phyloP scores from a whole-genome alignment of 2,797 vertebrate species.

The Pseudochaenichthys georgianus region DNA sequence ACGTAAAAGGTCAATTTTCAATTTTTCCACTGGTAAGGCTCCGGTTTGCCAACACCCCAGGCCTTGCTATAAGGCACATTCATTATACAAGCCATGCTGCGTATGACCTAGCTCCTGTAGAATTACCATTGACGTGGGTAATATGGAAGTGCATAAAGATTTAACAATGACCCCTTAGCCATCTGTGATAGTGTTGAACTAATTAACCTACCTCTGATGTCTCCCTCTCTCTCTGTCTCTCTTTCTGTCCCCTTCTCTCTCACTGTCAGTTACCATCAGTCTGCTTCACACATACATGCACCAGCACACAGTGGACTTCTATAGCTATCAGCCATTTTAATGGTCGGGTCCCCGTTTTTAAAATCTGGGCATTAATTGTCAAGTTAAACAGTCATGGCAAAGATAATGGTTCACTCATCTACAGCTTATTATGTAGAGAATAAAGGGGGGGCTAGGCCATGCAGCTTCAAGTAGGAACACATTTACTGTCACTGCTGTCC shows the following conservation, averaged over 20 bases:
- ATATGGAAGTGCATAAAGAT: slow-evolving; percentile 76
- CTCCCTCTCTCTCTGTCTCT: background rate
- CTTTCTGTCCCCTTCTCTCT: background rate
- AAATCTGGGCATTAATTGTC: slow-evolving; percentile 70
- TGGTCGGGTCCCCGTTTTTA: slow-evolving; percentile 70
- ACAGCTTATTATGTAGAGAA: slow-evolving; percentile 55
- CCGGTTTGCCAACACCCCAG: slow-evolving; percentile 32
- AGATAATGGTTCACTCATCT: slow-evolving; percentile 62
- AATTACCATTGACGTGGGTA: slow-evolving; percentile 67
- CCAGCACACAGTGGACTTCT: slow-evolving; percentile 55
- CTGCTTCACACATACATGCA: slow-evolving; percentile 39
- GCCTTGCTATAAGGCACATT: slow-evolving; percentile 40
- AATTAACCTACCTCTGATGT: slow-evolving; percentile 72
- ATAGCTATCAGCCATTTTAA: slow-evolving; percentile 70
- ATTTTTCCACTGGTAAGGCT: slow-evolving; percentile 36
- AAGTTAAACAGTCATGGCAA: slow-evolving; percentile 67
- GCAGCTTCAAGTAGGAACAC: slow-evolving; percentile 11
- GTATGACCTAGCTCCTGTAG: slow-evolving; percentile 63
- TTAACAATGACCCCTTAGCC: slow-evolving; percentile 72
- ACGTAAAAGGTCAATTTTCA: slow-evolving; percentile 64
- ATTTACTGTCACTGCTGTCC: slow-evolving; percentile 5
- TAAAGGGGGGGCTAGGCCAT: slow-evolving; percentile 18
- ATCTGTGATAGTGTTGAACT: slow-evolving; percentile 67
- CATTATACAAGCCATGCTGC: slow-evolving; percentile 57
- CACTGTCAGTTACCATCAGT: slow-evolving; percentile 40